Base-by-base conservation (phyloP, 2,888 invertebrate species). In the Lasioglossum pauxillum region DNA sequence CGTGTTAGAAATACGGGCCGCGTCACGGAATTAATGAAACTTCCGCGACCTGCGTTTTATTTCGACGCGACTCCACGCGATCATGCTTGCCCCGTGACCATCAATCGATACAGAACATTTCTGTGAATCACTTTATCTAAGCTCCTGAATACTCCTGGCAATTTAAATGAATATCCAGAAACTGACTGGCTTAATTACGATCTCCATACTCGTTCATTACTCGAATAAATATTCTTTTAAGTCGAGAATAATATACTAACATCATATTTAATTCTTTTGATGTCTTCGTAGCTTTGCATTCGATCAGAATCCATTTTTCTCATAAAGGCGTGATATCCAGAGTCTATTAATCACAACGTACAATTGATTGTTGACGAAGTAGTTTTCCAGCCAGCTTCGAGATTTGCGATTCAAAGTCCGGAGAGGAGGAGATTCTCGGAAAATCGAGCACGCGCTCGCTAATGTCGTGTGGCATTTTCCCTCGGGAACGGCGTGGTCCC, bases 11-110 rank as follows among this genome's bases (percentile, higher is more conserved):
- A 78, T 84, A 72, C 75, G 27, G 5, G 16, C 23, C 19, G 44
- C 73, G n/a, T 35, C 46, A 41, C 82, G 10, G 69, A 80, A 80
- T 84, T 80, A 78, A 85, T 80, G 64, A 77, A 84, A 78, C 79
- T 38, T 57, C 64, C 31, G 14, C 27, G 5, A 12, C 5, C 14
- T 14, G 60, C 27, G 31, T 35, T 35, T 31, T 35, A 67, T 67
- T 67, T 67, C 1, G 2, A 35, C 60, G 8, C 0, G 49, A 23
- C 23, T 49, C 5, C 7, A 57, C 27, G n/a, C 27, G 57, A 49
- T 53, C 53, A 0, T 23, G 53, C 8, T 53, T 23, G 53, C 7
- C 2, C 19, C 23, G 49, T 53, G 23, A 53, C 23, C 49, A 0
- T 53, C 23, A 8, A 53, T 19, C 2, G 7, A 23, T 19, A 5